Percentiles rank a stretch among this genome's conserved stretches.
Evolutionary conservation across 2,113 vertebrate genomes (phyloP).

Genomic region (Dermatemys mawii): DNA sequence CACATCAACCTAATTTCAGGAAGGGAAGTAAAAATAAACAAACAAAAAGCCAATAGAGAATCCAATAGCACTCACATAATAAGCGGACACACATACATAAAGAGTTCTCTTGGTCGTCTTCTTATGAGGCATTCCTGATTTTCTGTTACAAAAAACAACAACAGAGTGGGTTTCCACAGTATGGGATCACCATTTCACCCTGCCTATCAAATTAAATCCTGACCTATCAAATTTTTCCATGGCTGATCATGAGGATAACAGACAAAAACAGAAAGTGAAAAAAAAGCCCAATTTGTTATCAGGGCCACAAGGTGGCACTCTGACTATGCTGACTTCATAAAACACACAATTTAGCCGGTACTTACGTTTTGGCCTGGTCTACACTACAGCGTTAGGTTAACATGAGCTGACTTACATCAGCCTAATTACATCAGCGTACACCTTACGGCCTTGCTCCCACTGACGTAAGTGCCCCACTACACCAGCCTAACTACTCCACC

Average conservation of each 20-base stretch:
- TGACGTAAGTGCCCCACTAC: too few species aligned
- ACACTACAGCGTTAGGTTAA: too few species aligned
- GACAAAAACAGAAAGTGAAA: not conserved
- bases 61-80: not conserved
- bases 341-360: not conserved
- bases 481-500: too few species aligned
- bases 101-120: not conserved
- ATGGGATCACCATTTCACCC: not conserved
- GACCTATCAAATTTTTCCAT: not conserved
- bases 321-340: not conserved
- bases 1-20: not conserved
- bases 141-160: too few species aligned
- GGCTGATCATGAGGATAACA: not conserved
- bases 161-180: not conserved
- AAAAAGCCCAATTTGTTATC: not conserved
- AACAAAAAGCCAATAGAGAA: not conserved
- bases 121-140: not conserved
- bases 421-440: too few species aligned
- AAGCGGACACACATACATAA: not conserved
- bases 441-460: too few species aligned
- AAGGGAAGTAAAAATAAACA: not conserved
- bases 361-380: too few species aligned
- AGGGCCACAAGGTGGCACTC: conserved; percentile 53
- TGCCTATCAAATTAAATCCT: not conserved
- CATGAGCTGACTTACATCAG: too few species aligned